Evolutionary conservation across 2,113 vertebrate genomes (phyloP), one percentile per base, ranked within the genome.

Genomic region (Bos indicus): DNA sequence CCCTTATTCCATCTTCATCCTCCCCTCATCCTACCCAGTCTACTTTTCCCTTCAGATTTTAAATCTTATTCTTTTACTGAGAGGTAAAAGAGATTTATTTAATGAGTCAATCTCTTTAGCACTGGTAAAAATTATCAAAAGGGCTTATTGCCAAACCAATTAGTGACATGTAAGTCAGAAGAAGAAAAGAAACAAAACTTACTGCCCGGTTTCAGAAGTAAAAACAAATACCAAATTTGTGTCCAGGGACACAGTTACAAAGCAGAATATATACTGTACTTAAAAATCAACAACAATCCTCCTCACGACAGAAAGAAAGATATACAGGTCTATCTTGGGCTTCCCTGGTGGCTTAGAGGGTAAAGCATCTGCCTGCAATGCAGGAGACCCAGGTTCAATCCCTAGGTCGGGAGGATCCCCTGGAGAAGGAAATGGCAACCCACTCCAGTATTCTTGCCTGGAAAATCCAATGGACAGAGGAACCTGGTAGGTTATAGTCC

Each of bases 41-140:
- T 71, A 88, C 52, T 96, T 92, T 81, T 78, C 64, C 64, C 89
- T 87, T 96, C 82, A 56, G 40, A 94, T 92, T 92, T 92, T 60
- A 88, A 98, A 59, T 59, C 36, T n/a, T 96, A 26, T 57, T 89
- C 83, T 95, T 78, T 91, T 43, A 91, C 21, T 88, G 16, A 95
- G 33, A 89, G 33, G 77, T 64, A 59, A 95, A 87, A 90, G 52
- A 86, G n/a, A 96, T 77, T 95, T 86, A 62, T 96, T 91, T 94
- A 88, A 74, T 84, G 91, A 96, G 86, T 84, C 91, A 57, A 64
- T 93, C 87, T 96, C 52, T 94, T 91, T 62, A 91, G 60, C 56
- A 89, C 28, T 74, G 62, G 80, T 96, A 86, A 98, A 93, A 92
- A 62, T 40, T 46, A 74, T 16, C 86, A 26, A 74, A 95, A 95